Evolutionary conservation across 2,797 vertebrate species (phyloP), one percentile per base, ranked within the genome.

Genomic region (Liasis olivaceus): DNA sequence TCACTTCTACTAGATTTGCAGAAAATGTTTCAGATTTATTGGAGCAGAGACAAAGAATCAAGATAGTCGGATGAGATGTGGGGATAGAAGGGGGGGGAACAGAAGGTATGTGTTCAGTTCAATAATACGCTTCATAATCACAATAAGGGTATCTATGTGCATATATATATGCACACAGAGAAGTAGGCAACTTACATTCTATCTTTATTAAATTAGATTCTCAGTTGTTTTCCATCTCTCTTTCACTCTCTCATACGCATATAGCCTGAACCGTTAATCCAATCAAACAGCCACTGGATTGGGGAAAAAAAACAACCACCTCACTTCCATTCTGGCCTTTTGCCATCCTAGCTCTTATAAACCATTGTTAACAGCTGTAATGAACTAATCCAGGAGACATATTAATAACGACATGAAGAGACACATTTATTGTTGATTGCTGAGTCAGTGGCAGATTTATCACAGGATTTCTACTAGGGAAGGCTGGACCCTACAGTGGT

Each of bases 401-500:
- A 97, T 98, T 97, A 97, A 98, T 97, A 97, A 97, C 63, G 93
- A 95, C 97, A 97, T 90, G 92, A 96, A 97, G 96, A 97, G 97
- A 97, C 96, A 96, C 96, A 91, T 97, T 97, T 96, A 97, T 95
- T 96, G 97, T 97, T 96, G 97, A 97, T 96, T 95, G 97, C 89
- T 96, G 92, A 96, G 93, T 96, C 94, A 59, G 94, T 91, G 94
- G 96, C 95, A 97, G 97, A 98, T 97, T 98, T 97, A 98, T 93
- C 0, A 85, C 95, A 20, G 58, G 96, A 94, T 94, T 97, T 95
- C 95, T 93, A 95, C 94, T 94, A 96, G 95, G 96, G 95, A 97
- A 97, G 96, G 96, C 95, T 28, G 22, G 95, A 96, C 96, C 93
- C 93, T 11, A 89, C 96, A 93, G 96, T 87, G 95, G 96, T 95